phyloP scores from a whole-genome alignment of 2,797 vertebrate species.

The Typhlichthys subterraneus region DNA sequence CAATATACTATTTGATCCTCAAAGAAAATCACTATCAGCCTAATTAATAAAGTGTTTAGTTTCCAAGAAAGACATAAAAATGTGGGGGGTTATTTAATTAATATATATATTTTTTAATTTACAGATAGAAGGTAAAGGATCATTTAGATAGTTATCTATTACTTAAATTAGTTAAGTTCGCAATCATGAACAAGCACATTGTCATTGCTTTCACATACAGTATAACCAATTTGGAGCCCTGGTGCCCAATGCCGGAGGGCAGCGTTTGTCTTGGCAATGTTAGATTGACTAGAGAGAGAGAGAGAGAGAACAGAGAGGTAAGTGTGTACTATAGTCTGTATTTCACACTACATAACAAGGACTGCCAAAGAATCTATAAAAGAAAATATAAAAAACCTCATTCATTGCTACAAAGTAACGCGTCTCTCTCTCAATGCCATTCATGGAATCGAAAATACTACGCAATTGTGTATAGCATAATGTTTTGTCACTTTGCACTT shows the following conservation, averaged over 20 bases:
- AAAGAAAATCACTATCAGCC: too few species aligned
- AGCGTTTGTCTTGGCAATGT: constrained; percentile 54
- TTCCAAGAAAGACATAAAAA: too few species aligned
- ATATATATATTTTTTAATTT: neutral
- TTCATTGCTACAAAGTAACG: constrained; percentile 13
- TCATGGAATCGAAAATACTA: constrained; percentile 2
- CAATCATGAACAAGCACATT: too few species aligned
- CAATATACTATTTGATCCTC: neutral
- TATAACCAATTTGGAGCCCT: constrained; percentile 31
- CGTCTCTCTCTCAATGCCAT: neutral
- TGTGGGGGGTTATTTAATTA: too few species aligned
- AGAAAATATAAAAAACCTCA: constrained; percentile 6
- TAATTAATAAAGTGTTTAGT: too few species aligned
- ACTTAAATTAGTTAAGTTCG: too few species aligned
- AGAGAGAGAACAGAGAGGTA: too few species aligned
- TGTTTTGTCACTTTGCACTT: neutral
- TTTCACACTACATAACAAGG: constrained; percentile 26
- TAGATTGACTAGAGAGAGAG: constrained; percentile 27
- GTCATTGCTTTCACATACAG: constrained; percentile 14
- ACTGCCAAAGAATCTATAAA: constrained; percentile 23
- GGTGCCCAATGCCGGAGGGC: constrained; percentile 30
- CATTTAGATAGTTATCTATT: too few species aligned
- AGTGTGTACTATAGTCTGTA: constrained; percentile 24
- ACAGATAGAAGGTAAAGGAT: too few species aligned
- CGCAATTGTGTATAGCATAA: neutral